Conservation (phyloP, 2,888 invertebrate genomes). For the Galerucella nymphaeae region DNA sequence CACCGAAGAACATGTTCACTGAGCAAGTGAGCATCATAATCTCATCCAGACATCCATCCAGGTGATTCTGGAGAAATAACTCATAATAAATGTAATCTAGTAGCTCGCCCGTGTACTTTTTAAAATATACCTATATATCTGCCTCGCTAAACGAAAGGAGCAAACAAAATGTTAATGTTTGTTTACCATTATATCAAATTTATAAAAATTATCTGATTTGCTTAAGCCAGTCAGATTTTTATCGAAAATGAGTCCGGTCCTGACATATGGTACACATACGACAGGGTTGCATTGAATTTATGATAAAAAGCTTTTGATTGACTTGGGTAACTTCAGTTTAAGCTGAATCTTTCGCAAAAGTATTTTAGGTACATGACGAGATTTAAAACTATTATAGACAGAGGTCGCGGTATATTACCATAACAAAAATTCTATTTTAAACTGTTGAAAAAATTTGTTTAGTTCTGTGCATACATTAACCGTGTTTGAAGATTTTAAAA, state of each 20-base stretch:
- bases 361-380: not conserved
- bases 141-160: too few species aligned
- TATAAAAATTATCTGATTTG: too few species aligned
- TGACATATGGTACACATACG: not conserved
- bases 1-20: too few species aligned
- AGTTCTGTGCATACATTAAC: not conserved
- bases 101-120: too few species aligned
- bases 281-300: slow-evolving; percentile 29
- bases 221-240: too few species aligned
- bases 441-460: not conserved
- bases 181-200: too few species aligned
- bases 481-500: not conserved
- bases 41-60: too few species aligned
- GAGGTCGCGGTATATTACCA: not conserved
- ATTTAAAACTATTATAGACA: not conserved
- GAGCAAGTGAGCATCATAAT: too few species aligned
- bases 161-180: too few species aligned
- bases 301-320: slow-evolving; percentile 24
- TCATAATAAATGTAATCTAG: too few species aligned
- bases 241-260: slow-evolving; percentile 5
- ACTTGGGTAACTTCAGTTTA: slow-evolving; percentile 13
- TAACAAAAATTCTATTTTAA: not conserved
- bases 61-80: too few species aligned
- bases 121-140: too few species aligned
- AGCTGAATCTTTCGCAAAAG: slow-evolving; percentile 5